Evolutionary conservation across 64 coral and sea anemone species (phyloP), one percentile per base, ranked within the genome.

Genomic region (Acropora tenuis): DNA sequence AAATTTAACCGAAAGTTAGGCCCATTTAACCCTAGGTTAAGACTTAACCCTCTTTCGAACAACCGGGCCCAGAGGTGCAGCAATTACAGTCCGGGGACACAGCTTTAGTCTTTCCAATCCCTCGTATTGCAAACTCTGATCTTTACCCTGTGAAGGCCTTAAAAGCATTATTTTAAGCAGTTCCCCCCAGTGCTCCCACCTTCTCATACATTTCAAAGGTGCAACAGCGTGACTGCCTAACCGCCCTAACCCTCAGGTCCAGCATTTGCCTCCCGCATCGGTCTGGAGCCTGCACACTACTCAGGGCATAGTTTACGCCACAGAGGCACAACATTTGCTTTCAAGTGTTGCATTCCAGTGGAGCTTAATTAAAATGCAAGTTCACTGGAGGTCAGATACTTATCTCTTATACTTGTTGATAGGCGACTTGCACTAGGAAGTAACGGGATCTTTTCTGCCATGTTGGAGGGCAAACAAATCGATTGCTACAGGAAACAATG

Each of bases 251-350:
- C 9, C 16, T 49, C 10, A 48, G 61, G 12, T 0, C 3, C 13
- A 17, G 58, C 57, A 82, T 13, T 63, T 12, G 50, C 78, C 8
- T 80, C 78, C 19, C 1, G 16, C 17, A 16, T 80, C 0, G 55
- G 50, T 42, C 13, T 77, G 42, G 43, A 82, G 2, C 20, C 80
- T 17, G 15, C 45, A 47, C 18, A 71, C 48, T 88, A 74, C 75
- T 88, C 86, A 50, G 73, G 86, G 41, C 86, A 88, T 50, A 88
- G 72, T 66, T 66, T 87, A 43, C 13, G 85, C 43, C 45, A 41
- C 6, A 46, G 75, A 0, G 65, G 12, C 1, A 11, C 60, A 18
- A 83, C 60, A 1, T 83, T 83, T 61, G 60, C 60, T 15, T 67
- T 84, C 6, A 5, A 84, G 61, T 82, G 80, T 43, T 40, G 58